A percentile compares a stretch with the other conserved stretches of the same genome.
These are phyloP conservation scores for Akabosia matsudoensis DNA, from an alignment of 1,140 invertebrate genomes.

Conservation along the genomic window DNA sequence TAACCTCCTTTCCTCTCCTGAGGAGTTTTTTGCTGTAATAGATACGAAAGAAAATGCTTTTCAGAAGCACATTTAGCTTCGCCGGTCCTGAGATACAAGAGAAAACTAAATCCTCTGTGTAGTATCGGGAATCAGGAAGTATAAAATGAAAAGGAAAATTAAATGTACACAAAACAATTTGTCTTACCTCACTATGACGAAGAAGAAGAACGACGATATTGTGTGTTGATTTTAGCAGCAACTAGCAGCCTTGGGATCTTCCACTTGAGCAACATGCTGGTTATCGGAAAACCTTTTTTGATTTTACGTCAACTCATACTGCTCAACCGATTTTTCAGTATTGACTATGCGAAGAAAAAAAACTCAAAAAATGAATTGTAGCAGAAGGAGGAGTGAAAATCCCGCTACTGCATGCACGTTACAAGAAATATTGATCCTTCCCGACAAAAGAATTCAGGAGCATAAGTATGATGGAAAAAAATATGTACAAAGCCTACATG, in stretches of 20 bases:
- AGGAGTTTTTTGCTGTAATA: background rate
- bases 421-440: background rate
- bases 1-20: background rate
- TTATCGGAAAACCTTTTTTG: background rate
- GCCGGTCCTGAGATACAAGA: background rate
- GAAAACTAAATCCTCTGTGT: background rate
- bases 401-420: background rate
- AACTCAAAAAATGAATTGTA: background rate
- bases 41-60: too few species aligned
- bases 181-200: background rate
- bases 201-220: background rate
- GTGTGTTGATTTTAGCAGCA: background rate
- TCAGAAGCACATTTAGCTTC: too few species aligned
- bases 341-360: background rate
- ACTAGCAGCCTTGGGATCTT: background rate
- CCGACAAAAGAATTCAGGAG: background rate
- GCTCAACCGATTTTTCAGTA: background rate
- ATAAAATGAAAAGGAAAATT: too few species aligned
- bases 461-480: background rate
- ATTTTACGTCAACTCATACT: background rate
- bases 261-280: background rate
- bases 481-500: background rate
- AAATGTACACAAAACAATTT: background rate
- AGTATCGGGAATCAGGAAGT: background rate
- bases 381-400: constrained; percentile 14